Conservation (phyloP, 1,140 invertebrate species). For the Sinella curviseta region DNA sequence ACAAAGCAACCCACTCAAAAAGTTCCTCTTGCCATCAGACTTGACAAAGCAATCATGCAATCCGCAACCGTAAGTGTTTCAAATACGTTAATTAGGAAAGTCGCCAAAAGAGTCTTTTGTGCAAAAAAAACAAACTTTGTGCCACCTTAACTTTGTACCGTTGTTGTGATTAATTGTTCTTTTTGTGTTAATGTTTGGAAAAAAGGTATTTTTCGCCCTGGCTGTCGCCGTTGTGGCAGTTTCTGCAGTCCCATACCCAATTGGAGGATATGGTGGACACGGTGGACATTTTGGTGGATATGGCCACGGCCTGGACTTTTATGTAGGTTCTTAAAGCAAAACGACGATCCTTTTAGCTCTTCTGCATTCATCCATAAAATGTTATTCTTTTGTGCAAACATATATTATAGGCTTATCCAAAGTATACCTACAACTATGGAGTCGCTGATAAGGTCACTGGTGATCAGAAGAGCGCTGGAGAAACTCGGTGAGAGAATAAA, state of each 20-base stretch:
- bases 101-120: background rate
- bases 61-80: background rate
- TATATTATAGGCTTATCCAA: constrained; percentile 46
- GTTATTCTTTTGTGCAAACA: background rate
- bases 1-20: background rate
- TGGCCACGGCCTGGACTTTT: constrained; percentile 3
- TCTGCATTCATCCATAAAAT: background rate
- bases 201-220: constrained; percentile 16
- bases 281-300: constrained; percentile 13
- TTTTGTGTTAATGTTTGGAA: too few species aligned
- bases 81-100: constrained; percentile 13
- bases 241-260: background rate
- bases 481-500: background rate
- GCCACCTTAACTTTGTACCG: background rate
- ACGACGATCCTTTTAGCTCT: background rate
- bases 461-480: constrained; percentile 35
- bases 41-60: background rate
- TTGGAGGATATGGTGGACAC: background rate
- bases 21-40: background rate
- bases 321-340: constrained; percentile 20
- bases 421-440: constrained; percentile 55
- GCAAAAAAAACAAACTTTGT: too few species aligned
- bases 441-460: constrained; percentile 44
- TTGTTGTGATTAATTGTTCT: background rate
- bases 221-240: constrained; percentile 6